Base-by-base conservation (phyloP, 2,113 vertebrate species). In the Hypanus sabinus region DNA sequence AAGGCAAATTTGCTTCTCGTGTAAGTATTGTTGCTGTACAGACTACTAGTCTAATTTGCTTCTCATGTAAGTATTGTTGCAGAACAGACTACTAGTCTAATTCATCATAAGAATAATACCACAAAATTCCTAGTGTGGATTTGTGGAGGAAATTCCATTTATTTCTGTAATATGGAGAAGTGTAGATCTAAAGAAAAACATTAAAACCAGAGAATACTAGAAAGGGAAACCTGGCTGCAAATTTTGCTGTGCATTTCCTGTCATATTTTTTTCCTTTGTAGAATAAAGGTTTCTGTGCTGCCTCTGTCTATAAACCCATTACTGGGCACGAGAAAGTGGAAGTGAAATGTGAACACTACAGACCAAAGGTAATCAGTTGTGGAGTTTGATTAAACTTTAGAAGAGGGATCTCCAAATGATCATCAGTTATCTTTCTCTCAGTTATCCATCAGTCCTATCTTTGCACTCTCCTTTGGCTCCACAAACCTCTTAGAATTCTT, bases 201-300 rank as follows among this genome's bases (percentile, higher is more conserved):
- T 36, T 70, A 3, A 38, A 91, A 70, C 20, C 33, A 92, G 33
- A 22, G 11, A 92, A 70, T 38, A 70, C 20, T 6, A 27, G 68
- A 33, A 68, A 22, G 20, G 88, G n/a, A 36, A 16, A 24, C 7
- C 2, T 68, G 27, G 62, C 6, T 91, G 18, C 20, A 8, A 38
- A 14, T 33, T 55, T 0, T 94, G 94, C 94, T 87, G n/a, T 94
- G 38, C 93, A 36, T 81, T 1, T n/a, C 14, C 94, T 94, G 70
- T 94, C 91, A 0, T 94, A 68, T 94, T 95, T 57, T 93, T 94
- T 94, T 94, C 88, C 94, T 91, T 95, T 22, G n/a, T 94, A 97
- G 97, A 96, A 96, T 94, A 95, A 95, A 55, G 97, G 97, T 27
- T 97, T 97, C 95, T 97, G 97, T 94, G 96, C 70, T 85, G 96